Base-by-base conservation (phyloP, 2,888 invertebrate species). In the Scrobipalpa atriplicella region DNA sequence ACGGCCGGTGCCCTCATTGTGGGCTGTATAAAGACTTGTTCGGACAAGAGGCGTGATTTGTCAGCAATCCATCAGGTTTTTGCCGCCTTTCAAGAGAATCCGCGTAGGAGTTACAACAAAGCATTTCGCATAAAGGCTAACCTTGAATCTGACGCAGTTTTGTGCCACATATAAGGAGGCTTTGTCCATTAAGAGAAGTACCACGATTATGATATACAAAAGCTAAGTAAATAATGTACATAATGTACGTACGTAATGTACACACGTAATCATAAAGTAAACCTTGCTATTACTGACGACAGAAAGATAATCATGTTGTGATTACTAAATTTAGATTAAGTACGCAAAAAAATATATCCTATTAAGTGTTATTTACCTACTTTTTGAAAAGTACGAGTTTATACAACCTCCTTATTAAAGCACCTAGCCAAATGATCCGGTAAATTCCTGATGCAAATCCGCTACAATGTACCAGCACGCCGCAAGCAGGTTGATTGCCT, bases 51-150 rank as follows among this genome's bases (percentile, higher is more conserved):
- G 71, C 71, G 75, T 67, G 70, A 76, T 78, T 77, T 79, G 76
- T 77, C 79, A 80, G 75, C 66, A 69, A 78, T 77, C 72, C 75
- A 81, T 81, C 78, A 79, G 73, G 69, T 79, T 82, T 82, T 81
- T 81, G 78, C 79, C 78, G 66, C 67, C 66, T 72, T 75, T 78
- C 75, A 78, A 71, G 74, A 72, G 73, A 72, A 74, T 51, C 65
- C 66, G 75, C 68, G 81, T 74, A 78, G 83, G 80, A 77, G 80
- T 77, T 70, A 64, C 68, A 69, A 79, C 77, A 77, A 80, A 78
- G 74, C 67, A 64, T 63, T 72, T 71, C 51, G 73, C 76, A 80
- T 78, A 82, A 83, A 77, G 71, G 69, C 47, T 72, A 77, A 75
- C 83, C 83, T 81, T 84, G 79, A 75, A 73, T 72, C 70, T 76